These are phyloP conservation scores for Passer domesticus DNA, from an alignment of 2,113 vertebrate species.

Conservation along the genomic window DNA sequence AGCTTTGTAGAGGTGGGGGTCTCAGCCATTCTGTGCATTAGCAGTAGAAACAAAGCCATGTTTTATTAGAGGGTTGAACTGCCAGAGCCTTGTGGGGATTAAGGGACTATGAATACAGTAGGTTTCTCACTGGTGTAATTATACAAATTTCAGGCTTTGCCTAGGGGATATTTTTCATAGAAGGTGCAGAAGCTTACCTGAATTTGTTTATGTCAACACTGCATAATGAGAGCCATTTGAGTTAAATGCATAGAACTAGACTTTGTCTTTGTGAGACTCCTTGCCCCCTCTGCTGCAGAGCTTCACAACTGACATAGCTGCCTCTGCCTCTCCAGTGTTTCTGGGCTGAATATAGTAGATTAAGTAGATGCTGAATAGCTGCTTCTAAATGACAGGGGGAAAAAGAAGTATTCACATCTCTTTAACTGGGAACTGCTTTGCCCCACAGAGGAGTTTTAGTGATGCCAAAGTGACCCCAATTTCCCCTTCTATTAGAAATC, in stretches of 20 bases:
- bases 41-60: neutral
- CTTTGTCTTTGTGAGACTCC: neutral
- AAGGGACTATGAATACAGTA: neutral
- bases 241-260: neutral
- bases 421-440: neutral
- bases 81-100: neutral
- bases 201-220: neutral
- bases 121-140: constrained; percentile 8
- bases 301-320: neutral
- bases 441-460: neutral
- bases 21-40: neutral
- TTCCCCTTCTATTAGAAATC: neutral
- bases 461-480: neutral
- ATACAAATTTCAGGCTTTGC: constrained; percentile 18
- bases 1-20: neutral
- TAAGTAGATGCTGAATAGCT: neutral
- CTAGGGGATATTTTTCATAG: neutral
- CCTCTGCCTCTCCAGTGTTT: neutral
- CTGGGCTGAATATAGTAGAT: neutral
- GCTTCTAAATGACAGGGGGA: neutral
- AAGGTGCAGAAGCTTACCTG: neutral
- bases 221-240: neutral
- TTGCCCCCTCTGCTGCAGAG: neutral
- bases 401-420: neutral
- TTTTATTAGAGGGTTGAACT: constrained; percentile 15